phyloP scores from a whole-genome alignment of 2,888 invertebrate genomes.

The Brachypterus glaber region DNA sequence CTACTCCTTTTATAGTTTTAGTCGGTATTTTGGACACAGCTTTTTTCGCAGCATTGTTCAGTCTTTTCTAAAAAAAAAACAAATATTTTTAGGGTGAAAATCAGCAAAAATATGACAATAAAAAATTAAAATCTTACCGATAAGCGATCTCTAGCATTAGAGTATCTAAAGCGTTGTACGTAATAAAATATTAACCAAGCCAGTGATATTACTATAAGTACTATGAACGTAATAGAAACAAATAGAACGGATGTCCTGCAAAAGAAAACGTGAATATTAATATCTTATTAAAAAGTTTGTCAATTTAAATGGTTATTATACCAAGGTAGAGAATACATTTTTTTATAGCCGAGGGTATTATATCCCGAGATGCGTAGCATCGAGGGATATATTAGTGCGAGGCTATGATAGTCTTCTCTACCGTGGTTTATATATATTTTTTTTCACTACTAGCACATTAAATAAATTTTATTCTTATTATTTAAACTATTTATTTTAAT shows the following conservation, averaged over 20 bases:
- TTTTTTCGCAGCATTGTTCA: slow-evolving; percentile 89
- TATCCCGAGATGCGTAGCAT: too few relatives aligned
- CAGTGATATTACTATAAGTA: slow-evolving; percentile 87
- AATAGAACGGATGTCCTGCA: slow-evolving; percentile 85
- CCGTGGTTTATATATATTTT: too few relatives aligned
- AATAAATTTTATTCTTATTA: too few relatives aligned
- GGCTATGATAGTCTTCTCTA: too few relatives aligned
- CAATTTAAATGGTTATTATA: too few relatives aligned
- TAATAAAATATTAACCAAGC: slow-evolving; percentile 96
- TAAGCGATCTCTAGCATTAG: slow-evolving; percentile 88
- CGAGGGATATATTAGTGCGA: too few relatives aligned
- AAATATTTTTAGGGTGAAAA: background rate
- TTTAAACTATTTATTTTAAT: too few relatives aligned
- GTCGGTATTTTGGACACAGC: slow-evolving; percentile 89
- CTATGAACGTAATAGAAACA: slow-evolving; percentile 91
- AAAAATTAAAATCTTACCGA: slow-evolving; percentile 54
- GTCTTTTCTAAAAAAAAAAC: slow-evolving; percentile 58
- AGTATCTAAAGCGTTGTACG: slow-evolving; percentile 86
- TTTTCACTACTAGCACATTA: too few relatives aligned
- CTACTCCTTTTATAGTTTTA: slow-evolving; percentile 75
- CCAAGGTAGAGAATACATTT: too few relatives aligned
- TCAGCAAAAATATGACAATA: background rate
- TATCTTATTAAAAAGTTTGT: too few relatives aligned
- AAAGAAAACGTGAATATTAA: slow-evolving; percentile 26
- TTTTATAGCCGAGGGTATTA: too few relatives aligned